Conservation (phyloP, 2,888 invertebrate genomes). For the Apomyelois bistriatella region DNA sequence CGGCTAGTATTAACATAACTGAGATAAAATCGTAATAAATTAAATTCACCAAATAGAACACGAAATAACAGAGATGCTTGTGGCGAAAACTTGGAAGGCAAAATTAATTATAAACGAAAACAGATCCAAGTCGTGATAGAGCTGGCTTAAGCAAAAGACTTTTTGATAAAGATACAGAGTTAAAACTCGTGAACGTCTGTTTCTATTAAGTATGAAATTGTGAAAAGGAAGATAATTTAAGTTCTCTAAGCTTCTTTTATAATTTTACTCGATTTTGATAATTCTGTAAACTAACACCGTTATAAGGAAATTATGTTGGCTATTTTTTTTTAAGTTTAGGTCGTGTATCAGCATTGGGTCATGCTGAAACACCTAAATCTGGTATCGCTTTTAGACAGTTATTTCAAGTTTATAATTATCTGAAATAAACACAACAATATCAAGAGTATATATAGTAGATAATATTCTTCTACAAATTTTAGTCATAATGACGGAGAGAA, state of each 20-base stretch:
- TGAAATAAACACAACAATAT: too few species aligned
- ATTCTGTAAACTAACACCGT: too few species aligned
- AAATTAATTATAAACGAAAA: constrained; percentile 42
- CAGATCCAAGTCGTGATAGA: constrained; percentile 26
- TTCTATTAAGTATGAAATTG: background rate
- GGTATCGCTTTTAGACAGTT: too few species aligned
- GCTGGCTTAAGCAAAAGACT: constrained; percentile 38
- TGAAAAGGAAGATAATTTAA: background rate
- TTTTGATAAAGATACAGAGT: constrained; percentile 31
- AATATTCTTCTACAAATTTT: too few species aligned
- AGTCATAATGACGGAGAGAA: too few species aligned
- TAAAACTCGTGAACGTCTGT: constrained; percentile 1
- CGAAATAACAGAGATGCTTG: constrained; percentile 34
- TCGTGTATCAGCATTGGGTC: too few species aligned
- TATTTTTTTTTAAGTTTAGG: too few species aligned
- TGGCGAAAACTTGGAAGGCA: constrained; percentile 36
- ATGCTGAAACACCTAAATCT: too few species aligned
- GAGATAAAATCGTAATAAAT: constrained; percentile 30
- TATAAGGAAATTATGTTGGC: too few species aligned
- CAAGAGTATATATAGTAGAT: too few species aligned
- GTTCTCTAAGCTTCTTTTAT: background rate
- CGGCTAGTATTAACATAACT: constrained; percentile 13
- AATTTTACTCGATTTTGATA: background rate
- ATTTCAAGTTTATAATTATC: too few species aligned
- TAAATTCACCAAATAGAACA: constrained; percentile 35